Evolutionary conservation across 2,797 vertebrate genomes (phyloP), one percentile per base, ranked within the genome.

Genomic region (Muraenolepis orangiensis): DNA sequence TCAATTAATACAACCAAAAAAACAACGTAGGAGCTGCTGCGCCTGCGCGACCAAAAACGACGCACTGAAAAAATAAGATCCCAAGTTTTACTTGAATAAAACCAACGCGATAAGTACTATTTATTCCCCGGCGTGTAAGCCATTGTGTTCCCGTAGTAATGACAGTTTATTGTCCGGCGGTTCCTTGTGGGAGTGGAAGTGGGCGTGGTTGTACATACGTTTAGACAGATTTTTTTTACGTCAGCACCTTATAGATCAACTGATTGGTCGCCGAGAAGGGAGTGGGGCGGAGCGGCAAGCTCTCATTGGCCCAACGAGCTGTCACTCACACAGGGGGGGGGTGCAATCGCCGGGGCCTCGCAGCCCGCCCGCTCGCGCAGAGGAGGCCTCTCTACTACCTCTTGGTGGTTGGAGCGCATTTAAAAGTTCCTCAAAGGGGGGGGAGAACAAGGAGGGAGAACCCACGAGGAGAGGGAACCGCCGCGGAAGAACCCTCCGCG

Each of bases 301-400:
- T 69, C 3, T 74, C 69, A 93, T 87, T 91, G 90, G 91, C 42
- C 18, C 16, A 18, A 0, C 1, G 6, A 23, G 72, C 74, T 79
- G 89, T 89, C 91, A 85, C 26, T 93, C 90, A 87, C 12, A 18
- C 40, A 76, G 26, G 28, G 70, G 64, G 72, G 28, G 78, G 87
- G 89, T 90, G 32, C 12, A 6, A 34, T 34, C 42, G 18, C 28
- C 66, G 66, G 69, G 69, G 69, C 69, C 69, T 71, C 69, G 69
- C 80, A n/a, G n/a, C n/a, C n/a, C n/a, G 66, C 64, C 5, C 8
- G 64, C 89, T 91, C 84, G 82, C 83, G 20, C 78, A 79, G 81
- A 51, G 91, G 92, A n/a, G n/a, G n/a, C n/a, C n/a, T 91, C 57
- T 34, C 91, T 91, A 88, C 81, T 88, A 86, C 76, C 74, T 74